Conservation (phyloP, 2,113 vertebrate species). For the Cyprinus carpio region DNA sequence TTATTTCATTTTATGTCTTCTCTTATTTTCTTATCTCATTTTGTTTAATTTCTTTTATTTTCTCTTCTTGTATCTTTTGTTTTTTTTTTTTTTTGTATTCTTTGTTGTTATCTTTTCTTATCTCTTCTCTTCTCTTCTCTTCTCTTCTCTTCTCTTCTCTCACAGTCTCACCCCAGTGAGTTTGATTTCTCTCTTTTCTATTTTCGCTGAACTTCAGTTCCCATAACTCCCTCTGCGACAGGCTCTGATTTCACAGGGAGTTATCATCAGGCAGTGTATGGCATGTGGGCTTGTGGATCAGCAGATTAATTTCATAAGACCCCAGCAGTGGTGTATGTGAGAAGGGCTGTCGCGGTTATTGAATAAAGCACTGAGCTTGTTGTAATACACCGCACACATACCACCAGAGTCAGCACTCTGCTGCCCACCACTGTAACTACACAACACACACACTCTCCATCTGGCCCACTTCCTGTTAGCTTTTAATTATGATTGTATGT, state of each 20-base stretch:
- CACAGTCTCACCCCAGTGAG: background rate
- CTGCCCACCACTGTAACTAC: constrained; percentile 22
- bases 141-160: background rate
- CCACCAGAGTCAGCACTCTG: constrained; percentile 37
- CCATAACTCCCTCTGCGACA: background rate
- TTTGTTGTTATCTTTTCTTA: too few species aligned
- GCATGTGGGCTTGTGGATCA: background rate
- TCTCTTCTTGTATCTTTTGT: too few species aligned
- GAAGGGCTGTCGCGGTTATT: constrained; percentile 22
- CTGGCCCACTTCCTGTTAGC: background rate
- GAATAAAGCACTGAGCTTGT: constrained; percentile 9
- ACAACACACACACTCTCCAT: constrained; percentile 7
- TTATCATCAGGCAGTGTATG: background rate
- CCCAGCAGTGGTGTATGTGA: background rate
- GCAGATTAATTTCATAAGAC: constrained; percentile 29
- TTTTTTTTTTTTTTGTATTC: too few species aligned
- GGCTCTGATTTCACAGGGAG: background rate
- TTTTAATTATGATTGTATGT: constrained; percentile 43
- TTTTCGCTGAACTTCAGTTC: constrained; percentile 7
- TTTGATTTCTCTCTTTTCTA: background rate
- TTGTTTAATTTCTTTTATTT: too few species aligned
- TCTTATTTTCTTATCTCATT: too few species aligned
- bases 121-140: background rate
- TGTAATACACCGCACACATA: constrained; percentile 32
- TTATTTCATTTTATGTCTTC: too few species aligned